Percentiles rank a stretch among this genome's conserved stretches.
These are phyloP conservation scores for Oxytorus armatus DNA, from an alignment of 2,888 invertebrate genomes.

Conservation along the genomic window DNA sequence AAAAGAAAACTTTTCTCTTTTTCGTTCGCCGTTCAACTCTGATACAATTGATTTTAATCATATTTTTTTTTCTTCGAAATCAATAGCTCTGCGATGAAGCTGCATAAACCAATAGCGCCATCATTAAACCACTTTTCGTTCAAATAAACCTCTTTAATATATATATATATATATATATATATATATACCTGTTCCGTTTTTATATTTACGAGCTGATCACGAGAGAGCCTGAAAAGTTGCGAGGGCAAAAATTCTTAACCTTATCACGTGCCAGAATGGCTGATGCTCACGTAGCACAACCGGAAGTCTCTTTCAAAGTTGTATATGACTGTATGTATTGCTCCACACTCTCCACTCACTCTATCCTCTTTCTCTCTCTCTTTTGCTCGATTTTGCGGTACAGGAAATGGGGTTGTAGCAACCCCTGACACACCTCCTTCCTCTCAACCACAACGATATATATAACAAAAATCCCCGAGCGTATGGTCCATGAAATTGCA, in stretches of 20 bases:
- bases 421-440: constrained; percentile 34
- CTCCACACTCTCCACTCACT: neutral
- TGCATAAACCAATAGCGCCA: constrained; percentile 10
- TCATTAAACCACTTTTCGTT: neutral
- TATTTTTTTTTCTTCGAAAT: too few relatives aligned
- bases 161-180: constrained; percentile 2
- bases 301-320: constrained; percentile 53
- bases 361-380: constrained; percentile 11
- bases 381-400: constrained; percentile 50
- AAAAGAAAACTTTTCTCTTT: too few relatives aligned
- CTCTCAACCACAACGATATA: constrained; percentile 8
- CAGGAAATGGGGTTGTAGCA: constrained; percentile 61
- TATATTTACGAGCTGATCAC: constrained; percentile 44
- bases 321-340: neutral
- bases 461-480: constrained; percentile 42
- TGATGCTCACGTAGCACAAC: constrained; percentile 60
- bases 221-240: constrained; percentile 34
- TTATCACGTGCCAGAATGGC: constrained; percentile 66
- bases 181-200: too few relatives aligned
- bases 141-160: constrained; percentile 6
- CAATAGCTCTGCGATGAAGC: neutral
- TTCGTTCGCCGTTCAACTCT: too few relatives aligned
- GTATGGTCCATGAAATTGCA: constrained; percentile 39
- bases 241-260: constrained; percentile 61
- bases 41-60: too few relatives aligned